phyloP scores from a whole-genome alignment of 2,888 invertebrate species.

The Drosophila stalkeri region DNA sequence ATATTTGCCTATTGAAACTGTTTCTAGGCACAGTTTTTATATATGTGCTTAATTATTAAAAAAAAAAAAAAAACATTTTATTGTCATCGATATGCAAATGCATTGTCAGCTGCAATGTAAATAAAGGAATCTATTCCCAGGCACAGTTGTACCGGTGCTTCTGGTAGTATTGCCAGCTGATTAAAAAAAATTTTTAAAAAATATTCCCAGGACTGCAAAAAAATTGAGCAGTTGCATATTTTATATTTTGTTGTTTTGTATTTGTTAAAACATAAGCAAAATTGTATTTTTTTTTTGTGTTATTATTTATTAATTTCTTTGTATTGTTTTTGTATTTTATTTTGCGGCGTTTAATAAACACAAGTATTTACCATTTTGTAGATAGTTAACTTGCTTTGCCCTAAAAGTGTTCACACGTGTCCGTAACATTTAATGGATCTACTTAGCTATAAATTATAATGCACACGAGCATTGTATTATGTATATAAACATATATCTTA shows the following conservation, averaged over 20 bases:
- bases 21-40: not conserved
- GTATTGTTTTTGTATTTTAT: constrained; percentile 22
- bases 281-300: constrained; percentile 23
- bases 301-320: constrained; percentile 51
- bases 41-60: not conserved
- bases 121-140: not conserved
- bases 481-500: not conserved
- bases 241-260: not conserved
- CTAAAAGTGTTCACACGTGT: constrained; percentile 60
- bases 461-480: constrained; percentile 27
- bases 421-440: constrained; percentile 58
- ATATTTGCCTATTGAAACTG: not conserved
- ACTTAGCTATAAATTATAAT: constrained; percentile 43
- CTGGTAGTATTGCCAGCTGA: not conserved
- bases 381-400: constrained; percentile 49
- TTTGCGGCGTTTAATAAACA: constrained; percentile 51
- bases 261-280: constrained; percentile 3
- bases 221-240: not conserved
- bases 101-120: not conserved
- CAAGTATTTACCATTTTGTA: constrained; percentile 47
- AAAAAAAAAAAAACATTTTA: too few species aligned
- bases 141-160: not conserved
- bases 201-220: not conserved
- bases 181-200: too few species aligned
- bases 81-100: not conserved